Base-by-base conservation (phyloP, 2,113 vertebrate species). In the Bubo bubo region DNA sequence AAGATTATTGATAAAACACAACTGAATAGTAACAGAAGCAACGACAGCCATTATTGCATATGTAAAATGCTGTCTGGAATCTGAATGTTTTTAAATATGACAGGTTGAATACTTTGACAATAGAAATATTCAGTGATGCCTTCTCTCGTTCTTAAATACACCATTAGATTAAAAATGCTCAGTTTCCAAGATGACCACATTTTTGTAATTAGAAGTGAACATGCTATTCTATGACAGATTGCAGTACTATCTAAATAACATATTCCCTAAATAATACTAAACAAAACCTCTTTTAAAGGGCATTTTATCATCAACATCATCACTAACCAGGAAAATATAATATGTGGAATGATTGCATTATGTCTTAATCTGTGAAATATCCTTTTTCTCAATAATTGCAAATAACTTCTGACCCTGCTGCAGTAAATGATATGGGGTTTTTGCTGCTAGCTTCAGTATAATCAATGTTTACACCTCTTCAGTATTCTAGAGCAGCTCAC, bases 1-100 rank as follows among this genome's bases (percentile, higher is more conserved):
- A 81, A 80, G 34, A 84, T 91, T 97, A 86, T 62, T 80, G 45
- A 58, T 97, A 83, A 88, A 91, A 34, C 27, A 22, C 84, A 43
- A 85, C 9, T 66, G 83, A 87, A 71, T 41, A 28, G 28, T 74
- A 56, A 92, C 34, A 86, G 49, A 70, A 94, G 52, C 77, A 37
- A 88, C 3, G 8, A 80, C 32, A 92, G 55, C 59, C 67, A 71
- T 30, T 88, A 71, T 21, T 79, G 81, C 64, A 82, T 35, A 60
- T 70, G 7, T 90, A 88, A 92, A 67, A 70, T 59, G 13, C 49
- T 93, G 72, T 94, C 74, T 50, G 26, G 34, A 32, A 32, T 68
- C 64, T n/a, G 22, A 91, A 79, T 50, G 27, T 67, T 92, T 87
- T 91, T 18, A 58, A 88, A 77, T 70, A 87, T 24, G 72, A 58